Conservation (phyloP, 30 jellyfish, hydroid and myxozoan species). For the Chironex yamaguchii region DNA sequence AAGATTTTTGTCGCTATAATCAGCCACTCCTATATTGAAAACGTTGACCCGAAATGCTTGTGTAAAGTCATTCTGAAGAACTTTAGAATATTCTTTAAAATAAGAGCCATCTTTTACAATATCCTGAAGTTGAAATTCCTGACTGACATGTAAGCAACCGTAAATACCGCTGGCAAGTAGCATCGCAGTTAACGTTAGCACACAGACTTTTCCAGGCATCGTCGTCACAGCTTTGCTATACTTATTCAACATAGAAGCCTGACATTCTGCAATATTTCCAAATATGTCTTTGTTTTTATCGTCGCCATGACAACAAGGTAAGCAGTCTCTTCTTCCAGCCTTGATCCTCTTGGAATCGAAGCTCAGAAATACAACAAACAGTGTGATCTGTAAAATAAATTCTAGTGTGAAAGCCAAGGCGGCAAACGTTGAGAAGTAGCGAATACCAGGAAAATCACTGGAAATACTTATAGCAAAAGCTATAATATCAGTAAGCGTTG, state of each 20-base stretch:
- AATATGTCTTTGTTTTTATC: background rate
- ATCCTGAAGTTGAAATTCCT: conserved; percentile 56
- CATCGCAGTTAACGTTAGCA: conserved; percentile 20
- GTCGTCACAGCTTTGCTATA: conserved; percentile 31
- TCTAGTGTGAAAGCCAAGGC: conserved; percentile 52
- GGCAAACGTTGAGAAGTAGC: conserved; percentile 65
- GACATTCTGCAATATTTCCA: background rate
- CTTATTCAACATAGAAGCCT: conserved; percentile 1
- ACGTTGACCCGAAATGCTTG: conserved; percentile 41
- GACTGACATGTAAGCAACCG: conserved; percentile 66
- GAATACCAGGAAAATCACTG: conserved; percentile 69
- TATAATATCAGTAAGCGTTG: conserved; percentile 74
- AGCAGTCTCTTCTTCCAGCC: conserved; percentile 54
- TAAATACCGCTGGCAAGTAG: conserved; percentile 62
- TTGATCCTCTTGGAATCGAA: conserved; percentile 59
- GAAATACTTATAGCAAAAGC: conserved; percentile 67
- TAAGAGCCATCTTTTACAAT: conserved; percentile 78
- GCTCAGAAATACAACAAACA: conserved; percentile 59
- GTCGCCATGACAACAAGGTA: conserved; percentile 24
- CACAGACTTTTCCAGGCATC: conserved; percentile 31
- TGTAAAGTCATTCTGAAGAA: conserved; percentile 15
- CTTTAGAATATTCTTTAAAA: conserved; percentile 55
- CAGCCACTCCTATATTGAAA: conserved; percentile 46
- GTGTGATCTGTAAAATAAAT: conserved; percentile 58
- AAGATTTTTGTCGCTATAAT: background rate